Conservation (phyloP, 2,888 invertebrate species). For the Malachius bipustulatus region DNA sequence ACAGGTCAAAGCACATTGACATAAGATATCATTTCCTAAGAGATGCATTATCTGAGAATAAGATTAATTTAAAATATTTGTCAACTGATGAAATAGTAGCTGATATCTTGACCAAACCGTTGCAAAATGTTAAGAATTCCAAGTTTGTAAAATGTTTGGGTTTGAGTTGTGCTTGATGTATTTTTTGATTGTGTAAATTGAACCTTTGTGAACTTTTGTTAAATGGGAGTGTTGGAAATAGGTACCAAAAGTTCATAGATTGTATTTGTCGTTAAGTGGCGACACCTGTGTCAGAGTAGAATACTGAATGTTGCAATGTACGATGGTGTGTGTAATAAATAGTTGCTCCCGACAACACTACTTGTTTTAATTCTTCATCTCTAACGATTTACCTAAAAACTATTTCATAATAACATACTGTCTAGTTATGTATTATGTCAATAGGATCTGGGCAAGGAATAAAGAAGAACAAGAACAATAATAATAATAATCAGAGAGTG, state of each 20-base stretch:
- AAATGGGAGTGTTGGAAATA: conserved; percentile 1
- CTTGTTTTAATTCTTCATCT: too few species aligned
- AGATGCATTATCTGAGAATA: conserved; percentile 10
- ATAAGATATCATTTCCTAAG: conserved; percentile 10
- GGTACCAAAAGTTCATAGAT: background rate
- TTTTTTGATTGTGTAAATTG: too few species aligned
- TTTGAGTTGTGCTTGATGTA: conserved; percentile 5
- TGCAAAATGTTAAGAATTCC: conserved; percentile 7
- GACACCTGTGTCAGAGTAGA: conserved; percentile 1
- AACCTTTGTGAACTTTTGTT: background rate
- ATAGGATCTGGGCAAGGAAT: too few species aligned
- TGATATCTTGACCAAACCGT: conserved; percentile 17
- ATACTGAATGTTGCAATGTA: too few species aligned
- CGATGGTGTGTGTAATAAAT: too few species aligned
- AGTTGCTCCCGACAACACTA: too few species aligned
- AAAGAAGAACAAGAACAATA: too few species aligned
- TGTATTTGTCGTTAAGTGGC: background rate
- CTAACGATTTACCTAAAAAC: too few species aligned
- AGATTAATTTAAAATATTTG: conserved; percentile 10
- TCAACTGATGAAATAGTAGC: conserved; percentile 16
- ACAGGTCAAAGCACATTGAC: conserved; percentile 9
- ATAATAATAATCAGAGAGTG: too few species aligned
- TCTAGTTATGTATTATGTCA: too few species aligned
- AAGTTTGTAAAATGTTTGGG: conserved; percentile 6
- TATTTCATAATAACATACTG: too few species aligned